Evolutionary conservation across 2,113 vertebrate genomes (phyloP).

Genomic region (Zosterops japonicus): DNA sequence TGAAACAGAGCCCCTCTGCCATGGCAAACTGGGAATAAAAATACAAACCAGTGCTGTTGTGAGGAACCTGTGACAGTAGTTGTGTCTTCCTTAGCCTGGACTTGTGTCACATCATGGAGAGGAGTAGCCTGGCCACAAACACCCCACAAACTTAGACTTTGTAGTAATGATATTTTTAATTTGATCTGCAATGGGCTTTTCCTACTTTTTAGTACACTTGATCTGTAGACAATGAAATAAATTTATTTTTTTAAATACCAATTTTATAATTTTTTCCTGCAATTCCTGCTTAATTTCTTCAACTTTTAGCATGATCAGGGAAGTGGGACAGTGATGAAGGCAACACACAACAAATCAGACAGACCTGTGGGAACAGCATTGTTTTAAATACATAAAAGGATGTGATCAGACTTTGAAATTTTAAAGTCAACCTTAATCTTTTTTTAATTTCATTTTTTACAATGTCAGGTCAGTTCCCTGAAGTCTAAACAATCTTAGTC

Average conservation of each 20-base stretch:
- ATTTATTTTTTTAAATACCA: background rate
- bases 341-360: background rate
- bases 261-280: background rate
- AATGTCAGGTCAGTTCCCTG: background rate
- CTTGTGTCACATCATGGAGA: background rate
- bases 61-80: background rate
- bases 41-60: background rate
- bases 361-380: background rate
- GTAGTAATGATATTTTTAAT: background rate
- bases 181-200: background rate
- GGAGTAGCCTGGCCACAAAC: no score
- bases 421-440: background rate
- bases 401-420: background rate
- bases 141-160: background rate
- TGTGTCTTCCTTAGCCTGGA: background rate
- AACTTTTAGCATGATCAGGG: background rate
- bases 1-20: background rate
- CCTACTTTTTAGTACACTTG: background rate
- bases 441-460: background rate
- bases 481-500: background rate
- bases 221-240: background rate
- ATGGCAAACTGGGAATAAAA: fast-evolving
- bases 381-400: background rate
- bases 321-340: background rate
- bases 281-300: background rate